These are phyloP conservation scores for Sebastes taczanowskii DNA, from an alignment of 2,797 vertebrate genomes.

Conservation along the genomic window DNA sequence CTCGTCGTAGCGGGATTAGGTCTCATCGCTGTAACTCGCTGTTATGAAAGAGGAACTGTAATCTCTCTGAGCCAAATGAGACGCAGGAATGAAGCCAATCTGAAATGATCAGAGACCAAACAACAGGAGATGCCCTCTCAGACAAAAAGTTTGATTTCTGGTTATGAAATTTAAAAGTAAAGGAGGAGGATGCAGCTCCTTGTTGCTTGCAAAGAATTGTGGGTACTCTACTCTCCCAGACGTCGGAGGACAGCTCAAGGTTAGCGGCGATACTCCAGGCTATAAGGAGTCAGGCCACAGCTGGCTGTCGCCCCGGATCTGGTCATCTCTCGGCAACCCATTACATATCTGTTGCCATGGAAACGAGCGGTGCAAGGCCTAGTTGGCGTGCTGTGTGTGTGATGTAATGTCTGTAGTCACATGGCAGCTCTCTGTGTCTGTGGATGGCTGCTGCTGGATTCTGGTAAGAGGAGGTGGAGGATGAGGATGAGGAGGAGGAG, in stretches of 20 bases:
- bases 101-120: not conserved
- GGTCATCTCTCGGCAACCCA: conserved; percentile 39
- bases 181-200: not conserved
- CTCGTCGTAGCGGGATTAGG: conserved; percentile 57
- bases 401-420: conserved; percentile 70
- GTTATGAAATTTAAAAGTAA: not conserved
- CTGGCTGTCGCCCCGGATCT: conserved; percentile 67
- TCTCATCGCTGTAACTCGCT: conserved; percentile 31
- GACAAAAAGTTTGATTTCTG: not conserved
- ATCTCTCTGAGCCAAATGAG: conserved; percentile 34
- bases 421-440: conserved; percentile 25
- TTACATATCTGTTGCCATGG: conserved; percentile 65
- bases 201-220: not conserved
- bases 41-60: conserved; percentile 53
- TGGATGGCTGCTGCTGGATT: conserved; percentile 25
- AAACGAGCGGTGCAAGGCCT: conserved; percentile 50
- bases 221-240: conserved; percentile 6
- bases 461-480: not conserved
- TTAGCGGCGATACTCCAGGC: conserved; percentile 24
- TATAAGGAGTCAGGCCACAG: conserved; percentile 36
- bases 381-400: conserved; percentile 52
- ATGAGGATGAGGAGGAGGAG: not conserved
- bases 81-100: conserved; percentile 57
- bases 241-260: conserved; percentile 37
- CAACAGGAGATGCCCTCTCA: not conserved